Evolutionary conservation across 2,797 vertebrate genomes (phyloP).

Genomic region (Poeciliopsis presidionis): DNA sequence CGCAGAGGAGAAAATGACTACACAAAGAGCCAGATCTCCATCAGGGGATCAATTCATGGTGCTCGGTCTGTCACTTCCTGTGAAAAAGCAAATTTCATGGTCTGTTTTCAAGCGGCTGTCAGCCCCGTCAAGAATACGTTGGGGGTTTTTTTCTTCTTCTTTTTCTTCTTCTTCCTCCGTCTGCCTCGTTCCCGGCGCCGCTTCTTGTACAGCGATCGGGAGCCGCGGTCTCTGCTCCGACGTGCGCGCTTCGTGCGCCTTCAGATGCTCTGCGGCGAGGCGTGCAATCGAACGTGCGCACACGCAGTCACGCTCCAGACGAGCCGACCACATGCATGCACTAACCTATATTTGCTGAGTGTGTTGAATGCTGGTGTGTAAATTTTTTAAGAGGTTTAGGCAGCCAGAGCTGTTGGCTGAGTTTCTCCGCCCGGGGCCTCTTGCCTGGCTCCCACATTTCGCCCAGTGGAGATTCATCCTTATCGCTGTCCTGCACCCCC

Average conservation of each 20-base stretch:
- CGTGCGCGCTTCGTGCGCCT: slow-evolving; percentile 14
- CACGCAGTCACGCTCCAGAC: slow-evolving; percentile 45
- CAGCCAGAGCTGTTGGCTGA: slow-evolving; percentile 72
- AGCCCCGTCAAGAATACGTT: slow-evolving; percentile 60
- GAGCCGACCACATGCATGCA: slow-evolving; percentile 46
- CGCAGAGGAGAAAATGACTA: slow-evolving; percentile 72
- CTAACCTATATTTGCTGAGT: slow-evolving; percentile 80
- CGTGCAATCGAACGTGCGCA: slow-evolving; percentile 41
- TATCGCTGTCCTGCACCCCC: slow-evolving; percentile 83
- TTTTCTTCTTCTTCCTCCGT: slow-evolving; percentile 17
- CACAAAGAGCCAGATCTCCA: slow-evolving; percentile 83
- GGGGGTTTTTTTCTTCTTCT: neutral
- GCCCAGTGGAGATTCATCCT: slow-evolving; percentile 78
- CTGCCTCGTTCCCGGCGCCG: slow-evolving; percentile 2
- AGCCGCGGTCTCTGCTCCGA: slow-evolving; percentile 8
- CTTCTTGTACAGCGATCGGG: slow-evolving; percentile 22
- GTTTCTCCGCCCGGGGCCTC: slow-evolving; percentile 72
- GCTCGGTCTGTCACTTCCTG: slow-evolving; percentile 76
- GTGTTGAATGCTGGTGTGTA: slow-evolving; percentile 75
- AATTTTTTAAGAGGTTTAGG: slow-evolving; percentile 84
- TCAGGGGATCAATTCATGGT: slow-evolving; percentile 79
- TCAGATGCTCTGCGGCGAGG: slow-evolving; percentile 42
- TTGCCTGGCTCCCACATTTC: slow-evolving; percentile 63
- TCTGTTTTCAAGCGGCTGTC: slow-evolving; percentile 73
- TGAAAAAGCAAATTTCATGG: slow-evolving; percentile 83